Base-by-base conservation (phyloP, 1,140 invertebrate genomes). In the Cydia fagiglandana region DNA sequence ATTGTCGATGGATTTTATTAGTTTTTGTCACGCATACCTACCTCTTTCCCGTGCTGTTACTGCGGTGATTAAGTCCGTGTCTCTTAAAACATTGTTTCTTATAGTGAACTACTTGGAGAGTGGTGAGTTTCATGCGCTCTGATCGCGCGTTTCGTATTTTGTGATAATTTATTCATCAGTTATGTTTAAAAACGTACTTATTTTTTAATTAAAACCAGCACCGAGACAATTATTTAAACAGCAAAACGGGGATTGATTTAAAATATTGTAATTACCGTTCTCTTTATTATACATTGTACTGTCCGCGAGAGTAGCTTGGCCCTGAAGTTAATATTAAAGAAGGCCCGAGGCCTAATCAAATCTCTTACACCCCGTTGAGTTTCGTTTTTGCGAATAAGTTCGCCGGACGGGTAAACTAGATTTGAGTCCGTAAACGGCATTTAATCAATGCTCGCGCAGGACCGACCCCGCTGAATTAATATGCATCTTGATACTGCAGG, bases 21-120 rank as follows among this genome's bases (percentile, higher is more conserved):
- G 66, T 70, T 70, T 30, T 70, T 70, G 66, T 70, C 66, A 70
- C 66, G 66, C 66, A 70, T 34, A 70, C 66, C 66, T 70, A n/a
- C 30, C 45, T 70, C 34, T 34, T 41, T 24, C 66, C 66, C 13
- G 13, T 15, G 41, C 41, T 20, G 30, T 68, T 68, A 41, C 66
- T 41, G 34, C 66, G n/a, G 34, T 70, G 50, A 38, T 70, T 70
- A 41, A 41, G 6, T 70, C 24, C n/a, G 4, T 38, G 30, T 70
- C 13, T 41, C 66, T 70, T 38, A 15, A 30, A 17, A 17, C 5
- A 38, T 38, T 34, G 13, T 34, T 66, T 34, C 28, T 2, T 34
- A 38, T 34, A 12, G 5, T 17, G 50, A 53, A 53, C 13, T n/a
- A n/a, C 15, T 4, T n/a, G 15, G 50, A 15, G 13, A 4, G 13